These are phyloP conservation scores for Netelia melanura DNA, from an alignment of 2,888 invertebrate genomes.

Conservation along the genomic window DNA sequence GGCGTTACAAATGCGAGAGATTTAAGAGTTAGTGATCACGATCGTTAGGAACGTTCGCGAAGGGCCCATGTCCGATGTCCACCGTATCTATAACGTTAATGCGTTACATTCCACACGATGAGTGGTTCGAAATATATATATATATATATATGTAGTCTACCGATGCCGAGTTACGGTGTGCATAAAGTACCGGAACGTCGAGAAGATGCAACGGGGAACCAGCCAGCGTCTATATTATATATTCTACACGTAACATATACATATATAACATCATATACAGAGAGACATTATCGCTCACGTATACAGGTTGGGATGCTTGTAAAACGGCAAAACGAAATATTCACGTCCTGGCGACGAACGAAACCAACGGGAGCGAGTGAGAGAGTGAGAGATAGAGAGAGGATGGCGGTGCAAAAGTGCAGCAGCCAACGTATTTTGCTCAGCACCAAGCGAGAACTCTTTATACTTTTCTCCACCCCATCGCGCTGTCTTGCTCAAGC, in stretches of 20 bases:
- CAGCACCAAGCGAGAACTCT: slow-evolving; percentile 27
- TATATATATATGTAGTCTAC: slow-evolving; percentile 7
- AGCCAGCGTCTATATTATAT: slow-evolving; percentile 59
- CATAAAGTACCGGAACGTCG: slow-evolving; percentile 65
- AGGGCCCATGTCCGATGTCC: slow-evolving; percentile 74
- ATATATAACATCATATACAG: slow-evolving; percentile 44
- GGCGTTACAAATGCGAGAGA: slow-evolving; percentile 75
- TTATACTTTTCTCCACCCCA: slow-evolving; percentile 20
- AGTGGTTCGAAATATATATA: slow-evolving; percentile 10
- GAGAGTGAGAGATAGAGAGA: neutral
- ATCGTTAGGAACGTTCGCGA: slow-evolving; percentile 75
- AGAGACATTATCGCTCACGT: slow-evolving; percentile 53
- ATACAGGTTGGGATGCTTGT: slow-evolving; percentile 72
- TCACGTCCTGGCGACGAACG: slow-evolving; percentile 23
- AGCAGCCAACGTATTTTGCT: slow-evolving; percentile 50
- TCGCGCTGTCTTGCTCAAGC: slow-evolving; percentile 37
- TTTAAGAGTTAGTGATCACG: slow-evolving; percentile 77
- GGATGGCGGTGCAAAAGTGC: slow-evolving; percentile 42
- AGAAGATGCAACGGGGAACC: slow-evolving; percentile 19
- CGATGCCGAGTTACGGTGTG: slow-evolving; percentile 67
- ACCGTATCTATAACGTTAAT: slow-evolving; percentile 81
- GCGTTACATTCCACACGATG: slow-evolving; percentile 75
- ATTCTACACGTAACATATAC: slow-evolving; percentile 27
- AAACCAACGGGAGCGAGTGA: slow-evolving; percentile 9
- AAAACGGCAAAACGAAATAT: slow-evolving; percentile 76